Evolutionary conservation across 2,797 vertebrate species (phyloP).

Genomic region (Eulemur mongoz): DNA sequence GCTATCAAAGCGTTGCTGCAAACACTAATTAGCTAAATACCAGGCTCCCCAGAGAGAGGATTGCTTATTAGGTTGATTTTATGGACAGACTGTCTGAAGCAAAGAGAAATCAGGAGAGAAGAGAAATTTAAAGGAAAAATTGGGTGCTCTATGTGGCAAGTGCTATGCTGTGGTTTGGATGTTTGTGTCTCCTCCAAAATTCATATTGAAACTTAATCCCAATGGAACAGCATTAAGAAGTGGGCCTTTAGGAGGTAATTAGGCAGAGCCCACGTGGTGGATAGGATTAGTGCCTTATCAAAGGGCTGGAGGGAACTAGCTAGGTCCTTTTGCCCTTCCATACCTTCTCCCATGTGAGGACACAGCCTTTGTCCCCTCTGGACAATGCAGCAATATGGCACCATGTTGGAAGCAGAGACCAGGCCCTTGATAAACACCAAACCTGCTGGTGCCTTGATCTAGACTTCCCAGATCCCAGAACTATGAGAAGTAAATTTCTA

Average conservation of each 20-base stretch:
- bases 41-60: constrained; percentile 40
- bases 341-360: not conserved
- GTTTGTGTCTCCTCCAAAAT: not conserved
- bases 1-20: constrained; percentile 49
- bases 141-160: not conserved
- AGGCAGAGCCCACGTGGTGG: not conserved
- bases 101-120: constrained; percentile 39
- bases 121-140: constrained; percentile 13
- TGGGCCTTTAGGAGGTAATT: not conserved
- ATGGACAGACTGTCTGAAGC: not conserved
- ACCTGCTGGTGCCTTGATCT: not conserved
- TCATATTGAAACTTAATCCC: not conserved
- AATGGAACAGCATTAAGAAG: not conserved
- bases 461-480: not conserved
- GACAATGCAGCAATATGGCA: not conserved
- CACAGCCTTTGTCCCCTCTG: not conserved
- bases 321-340: not conserved
- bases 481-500: not conserved
- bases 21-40: constrained; percentile 67
- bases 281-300: not conserved
- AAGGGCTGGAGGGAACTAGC: no score
- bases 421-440: not conserved
- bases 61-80: constrained; percentile 36
- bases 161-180: not conserved
- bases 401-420: not conserved